Conservation (phyloP, 1,140 invertebrate species). For the Orius insidiosus region DNA sequence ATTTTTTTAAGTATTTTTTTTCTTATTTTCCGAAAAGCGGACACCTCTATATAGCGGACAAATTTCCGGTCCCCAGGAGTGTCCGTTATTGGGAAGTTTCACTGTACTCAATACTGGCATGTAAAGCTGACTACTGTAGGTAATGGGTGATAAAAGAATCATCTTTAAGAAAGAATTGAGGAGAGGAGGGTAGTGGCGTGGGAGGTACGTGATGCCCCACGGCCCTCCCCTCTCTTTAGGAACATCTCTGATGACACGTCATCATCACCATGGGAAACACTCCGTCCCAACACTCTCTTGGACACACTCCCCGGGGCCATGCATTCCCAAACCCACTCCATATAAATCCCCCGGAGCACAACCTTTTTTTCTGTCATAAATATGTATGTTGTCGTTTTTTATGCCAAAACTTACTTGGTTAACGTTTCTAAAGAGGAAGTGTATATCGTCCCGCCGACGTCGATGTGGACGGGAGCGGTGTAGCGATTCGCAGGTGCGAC, state of each 20-base stretch:
- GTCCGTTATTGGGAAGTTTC: no score
- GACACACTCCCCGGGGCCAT: background rate
- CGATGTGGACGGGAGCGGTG: conserved; percentile 91
- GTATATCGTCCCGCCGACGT: conserved; percentile 92
- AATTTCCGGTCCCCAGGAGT: no score
- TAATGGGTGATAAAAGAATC: no score
- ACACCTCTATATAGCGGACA: no score
- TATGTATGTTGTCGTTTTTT: background rate
- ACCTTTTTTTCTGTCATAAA: conserved; percentile 1
- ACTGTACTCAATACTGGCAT: no score
- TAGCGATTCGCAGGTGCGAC: conserved; percentile 80
- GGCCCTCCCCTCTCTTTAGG: background rate
- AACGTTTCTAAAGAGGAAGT: conserved; percentile 89
- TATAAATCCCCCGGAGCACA: background rate
- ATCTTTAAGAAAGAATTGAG: conserved; percentile 3
- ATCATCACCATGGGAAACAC: conserved; percentile 2
- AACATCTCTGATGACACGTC: conserved; percentile 2
- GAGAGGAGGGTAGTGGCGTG: background rate
- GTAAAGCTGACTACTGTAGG: no score
- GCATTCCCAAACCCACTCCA: conserved; percentile 2
- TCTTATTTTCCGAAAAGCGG: no score
- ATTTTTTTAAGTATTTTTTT: no score
- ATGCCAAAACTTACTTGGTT: conserved; percentile 61
- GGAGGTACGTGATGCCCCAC: conserved; percentile 2
- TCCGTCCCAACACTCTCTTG: conserved; percentile 1